Evolutionary conservation across 2,113 vertebrate genomes (phyloP), one percentile per base, ranked within the genome.

Genomic region (Poecile atricapillus): DNA sequence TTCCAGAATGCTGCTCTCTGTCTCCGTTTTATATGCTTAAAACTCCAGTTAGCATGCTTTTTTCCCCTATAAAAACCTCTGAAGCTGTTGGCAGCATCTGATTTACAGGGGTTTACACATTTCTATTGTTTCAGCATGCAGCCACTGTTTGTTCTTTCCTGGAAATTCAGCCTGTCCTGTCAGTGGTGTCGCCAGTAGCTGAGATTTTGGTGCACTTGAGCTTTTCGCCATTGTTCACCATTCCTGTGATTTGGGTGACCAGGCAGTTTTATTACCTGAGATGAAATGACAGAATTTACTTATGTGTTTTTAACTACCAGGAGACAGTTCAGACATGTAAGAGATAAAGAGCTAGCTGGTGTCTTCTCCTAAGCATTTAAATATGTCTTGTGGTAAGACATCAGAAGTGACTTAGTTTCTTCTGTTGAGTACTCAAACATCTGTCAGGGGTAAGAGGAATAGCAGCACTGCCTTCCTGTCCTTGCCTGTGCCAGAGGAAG

Each of bases 11-110:
- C 77, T 74, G 18, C 5, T 73, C 41, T 90, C 58, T 28, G 49
- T 39, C 63, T 95, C 78, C 9, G 11, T 93, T 97, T 95, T 94
- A 91, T 69, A 71, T 83, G 81, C 70, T 70, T 68, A 43, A 85
- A 89, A 59, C 12, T 80, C 53, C 41, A 75, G 12, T 15, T 63
- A 59, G 52, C 80, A 31, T 89, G 19, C 5, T 1, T 3, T 11
- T 73, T 85, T 75, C 76, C 46, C 24, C 37, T 84, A 11, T 50
- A 69, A 79, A 90, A 87, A 80, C 4, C 56, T 96, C 60, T 75
- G 65, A 81, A 76, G 30, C 41, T 83, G 35, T 70, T 79, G 62
- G 70, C 84, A 95, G 49, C 25, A 14, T 86, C 47, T 84, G 90
- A 84, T 85, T 87, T 92, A 65, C 27, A 44, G 69, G 27, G 74